Conservation (phyloP, 2,113 vertebrate species). For the Platysteira castanea region DNA sequence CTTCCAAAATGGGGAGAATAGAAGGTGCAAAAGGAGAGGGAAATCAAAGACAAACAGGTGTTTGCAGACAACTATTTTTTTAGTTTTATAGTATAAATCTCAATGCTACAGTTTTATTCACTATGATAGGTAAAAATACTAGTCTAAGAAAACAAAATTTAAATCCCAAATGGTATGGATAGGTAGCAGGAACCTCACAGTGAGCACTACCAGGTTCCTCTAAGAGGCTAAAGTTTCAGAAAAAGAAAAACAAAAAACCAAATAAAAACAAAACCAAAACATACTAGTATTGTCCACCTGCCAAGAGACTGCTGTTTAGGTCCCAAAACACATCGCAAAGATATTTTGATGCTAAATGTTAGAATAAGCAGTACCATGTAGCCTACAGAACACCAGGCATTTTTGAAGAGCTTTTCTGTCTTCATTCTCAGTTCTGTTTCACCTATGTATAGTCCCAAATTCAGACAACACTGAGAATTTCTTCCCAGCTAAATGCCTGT, state of each 20-base stretch:
- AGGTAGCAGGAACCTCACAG: background rate
- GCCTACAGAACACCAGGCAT: background rate
- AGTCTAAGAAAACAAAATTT: background rate
- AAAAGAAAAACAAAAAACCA: background rate
- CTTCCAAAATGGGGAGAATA: background rate
- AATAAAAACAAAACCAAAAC: background rate
- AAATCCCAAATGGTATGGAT: rapidly evolving
- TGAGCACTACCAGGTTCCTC: background rate
- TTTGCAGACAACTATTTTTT: rapidly evolving
- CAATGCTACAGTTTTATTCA: background rate
- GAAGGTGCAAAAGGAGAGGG: rapidly evolving
- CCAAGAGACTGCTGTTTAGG: background rate
- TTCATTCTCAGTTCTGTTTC: background rate
- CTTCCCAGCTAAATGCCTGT: background rate
- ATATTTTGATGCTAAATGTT: background rate
- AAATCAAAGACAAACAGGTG: background rate
- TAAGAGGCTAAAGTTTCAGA: background rate
- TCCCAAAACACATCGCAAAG: background rate
- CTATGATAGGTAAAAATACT: background rate
- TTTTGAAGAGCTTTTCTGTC: background rate
- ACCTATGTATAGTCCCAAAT: background rate
- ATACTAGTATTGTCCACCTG: background rate
- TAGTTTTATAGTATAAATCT: background rate
- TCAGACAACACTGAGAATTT: background rate
- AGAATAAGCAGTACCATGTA: background rate